Evolutionary conservation across 1,140 invertebrate species (phyloP).

Genomic region (Hylyphantes graminicola): DNA sequence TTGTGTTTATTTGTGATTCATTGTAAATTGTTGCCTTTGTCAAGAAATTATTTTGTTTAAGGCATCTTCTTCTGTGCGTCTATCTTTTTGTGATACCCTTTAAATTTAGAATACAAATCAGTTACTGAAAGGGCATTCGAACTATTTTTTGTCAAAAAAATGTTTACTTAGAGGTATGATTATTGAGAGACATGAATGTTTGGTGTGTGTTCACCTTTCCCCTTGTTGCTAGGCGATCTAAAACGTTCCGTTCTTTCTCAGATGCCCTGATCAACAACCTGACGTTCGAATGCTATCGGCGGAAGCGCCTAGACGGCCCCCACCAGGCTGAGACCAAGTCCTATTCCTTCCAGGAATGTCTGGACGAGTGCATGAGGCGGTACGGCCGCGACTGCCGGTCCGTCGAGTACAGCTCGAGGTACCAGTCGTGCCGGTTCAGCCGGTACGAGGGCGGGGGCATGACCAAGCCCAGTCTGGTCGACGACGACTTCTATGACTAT

Average conservation of each 20-base stretch:
- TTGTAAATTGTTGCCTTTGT: no score
- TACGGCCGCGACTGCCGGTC: conserved; percentile 75
- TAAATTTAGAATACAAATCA: no score
- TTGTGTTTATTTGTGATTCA: no score
- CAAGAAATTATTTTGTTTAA: no score
- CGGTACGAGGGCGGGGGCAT: conserved; percentile 74
- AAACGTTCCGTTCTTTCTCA: conserved; percentile 40
- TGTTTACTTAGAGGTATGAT: no score
- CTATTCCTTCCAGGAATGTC: conserved; percentile 84
- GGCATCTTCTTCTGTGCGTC: no score
- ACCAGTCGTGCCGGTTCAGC: conserved; percentile 83
- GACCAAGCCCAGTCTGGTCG: conserved; percentile 75
- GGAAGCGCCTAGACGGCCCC: conserved; percentile 84
- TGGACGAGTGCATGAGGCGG: conserved; percentile 85
- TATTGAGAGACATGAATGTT: no score
- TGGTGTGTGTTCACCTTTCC: not conserved
- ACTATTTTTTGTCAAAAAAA: no score
- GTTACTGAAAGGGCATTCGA: no score
- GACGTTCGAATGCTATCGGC: conserved; percentile 87
- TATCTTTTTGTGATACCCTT: no score
- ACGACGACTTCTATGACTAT: conserved; percentile 90
- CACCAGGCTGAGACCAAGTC: conserved; percentile 90
- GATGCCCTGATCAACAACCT: conserved; percentile 69
- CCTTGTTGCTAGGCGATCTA: not conserved
- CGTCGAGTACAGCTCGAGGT: conserved; percentile 86